Conservation (phyloP, 2,113 vertebrate genomes). For the Centropus bengalensis region DNA sequence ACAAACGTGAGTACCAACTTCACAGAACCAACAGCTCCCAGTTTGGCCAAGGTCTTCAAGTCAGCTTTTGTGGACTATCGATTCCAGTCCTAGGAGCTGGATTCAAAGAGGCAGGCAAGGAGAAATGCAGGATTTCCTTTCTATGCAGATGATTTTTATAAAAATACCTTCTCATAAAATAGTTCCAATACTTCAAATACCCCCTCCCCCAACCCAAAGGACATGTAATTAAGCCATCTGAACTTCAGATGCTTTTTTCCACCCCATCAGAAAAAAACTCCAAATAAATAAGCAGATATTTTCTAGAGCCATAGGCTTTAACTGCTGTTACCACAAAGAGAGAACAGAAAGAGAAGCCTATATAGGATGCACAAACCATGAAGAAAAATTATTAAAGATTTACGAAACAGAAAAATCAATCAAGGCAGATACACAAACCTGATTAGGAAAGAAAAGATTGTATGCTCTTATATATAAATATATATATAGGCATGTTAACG, state of each 20-base stretch:
- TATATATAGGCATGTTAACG: constrained; percentile 27
- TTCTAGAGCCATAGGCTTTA: neutral
- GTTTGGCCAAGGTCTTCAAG: neutral
- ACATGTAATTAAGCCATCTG: constrained; percentile 27
- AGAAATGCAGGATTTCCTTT: neutral
- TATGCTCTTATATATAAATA: constrained; percentile 30
- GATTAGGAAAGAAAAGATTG: constrained; percentile 66
- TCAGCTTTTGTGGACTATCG: neutral
- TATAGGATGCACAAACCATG: constrained; percentile 43
- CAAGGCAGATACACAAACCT: constrained; percentile 61
- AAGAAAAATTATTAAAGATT: constrained; percentile 67
- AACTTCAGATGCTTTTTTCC: constrained; percentile 10
- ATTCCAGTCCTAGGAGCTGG: neutral
- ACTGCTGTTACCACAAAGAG: neutral
- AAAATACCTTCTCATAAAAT: neutral
- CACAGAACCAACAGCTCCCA: neutral
- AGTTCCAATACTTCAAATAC: neutral
- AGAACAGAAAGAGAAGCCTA: constrained; percentile 12
- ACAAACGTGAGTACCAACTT: accelerated
- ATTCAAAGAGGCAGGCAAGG: neutral
- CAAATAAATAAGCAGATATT: constrained; percentile 48
- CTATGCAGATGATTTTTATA: neutral
- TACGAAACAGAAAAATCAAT: constrained; percentile 59
- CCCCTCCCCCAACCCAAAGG: neutral
- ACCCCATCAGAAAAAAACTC: neutral